Conservation (phyloP, 2,113 vertebrate genomes). For the Barnardius zonarius region DNA sequence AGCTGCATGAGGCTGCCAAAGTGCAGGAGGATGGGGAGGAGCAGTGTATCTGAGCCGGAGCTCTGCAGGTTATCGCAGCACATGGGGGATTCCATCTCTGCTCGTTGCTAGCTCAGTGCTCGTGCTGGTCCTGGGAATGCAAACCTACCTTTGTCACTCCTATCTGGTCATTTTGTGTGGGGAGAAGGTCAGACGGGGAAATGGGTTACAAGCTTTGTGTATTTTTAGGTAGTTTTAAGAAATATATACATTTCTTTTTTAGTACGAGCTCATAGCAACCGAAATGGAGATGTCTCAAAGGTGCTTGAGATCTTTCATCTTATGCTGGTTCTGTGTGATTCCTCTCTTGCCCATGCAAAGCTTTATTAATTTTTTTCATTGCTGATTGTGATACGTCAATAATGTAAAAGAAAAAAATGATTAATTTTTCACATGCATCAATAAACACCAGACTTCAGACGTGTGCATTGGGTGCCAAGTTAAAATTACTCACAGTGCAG, state of each 20-base stretch:
- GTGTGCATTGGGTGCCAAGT: neutral
- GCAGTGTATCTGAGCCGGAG: fast-evolving
- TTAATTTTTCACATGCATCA: neutral
- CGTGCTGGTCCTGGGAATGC: fast-evolving
- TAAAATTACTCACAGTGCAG: neutral
- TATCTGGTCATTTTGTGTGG: fast-evolving
- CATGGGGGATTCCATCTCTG: neutral
- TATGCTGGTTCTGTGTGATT: neutral
- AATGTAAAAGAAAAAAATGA: neutral
- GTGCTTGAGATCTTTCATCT: fast-evolving
- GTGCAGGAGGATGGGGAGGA: neutral
- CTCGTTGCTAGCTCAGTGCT: neutral
- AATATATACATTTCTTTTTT: neutral
- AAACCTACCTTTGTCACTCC: fast-evolving
- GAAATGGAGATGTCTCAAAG: neutral
- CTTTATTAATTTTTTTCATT: neutral
- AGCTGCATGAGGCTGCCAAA: fast-evolving
- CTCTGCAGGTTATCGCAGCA: fast-evolving
- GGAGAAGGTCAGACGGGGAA: neutral
- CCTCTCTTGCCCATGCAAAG: neutral
- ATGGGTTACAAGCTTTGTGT: neutral
- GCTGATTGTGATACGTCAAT: neutral
- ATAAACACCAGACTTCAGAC: neutral
- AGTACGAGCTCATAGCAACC: neutral
- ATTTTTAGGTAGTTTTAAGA: neutral